A percentile compares a stretch with the other conserved stretches of the same genome.
phyloP scores from a whole-genome alignment of 2,113 vertebrate genomes.

The Aegotheles bennettii region DNA sequence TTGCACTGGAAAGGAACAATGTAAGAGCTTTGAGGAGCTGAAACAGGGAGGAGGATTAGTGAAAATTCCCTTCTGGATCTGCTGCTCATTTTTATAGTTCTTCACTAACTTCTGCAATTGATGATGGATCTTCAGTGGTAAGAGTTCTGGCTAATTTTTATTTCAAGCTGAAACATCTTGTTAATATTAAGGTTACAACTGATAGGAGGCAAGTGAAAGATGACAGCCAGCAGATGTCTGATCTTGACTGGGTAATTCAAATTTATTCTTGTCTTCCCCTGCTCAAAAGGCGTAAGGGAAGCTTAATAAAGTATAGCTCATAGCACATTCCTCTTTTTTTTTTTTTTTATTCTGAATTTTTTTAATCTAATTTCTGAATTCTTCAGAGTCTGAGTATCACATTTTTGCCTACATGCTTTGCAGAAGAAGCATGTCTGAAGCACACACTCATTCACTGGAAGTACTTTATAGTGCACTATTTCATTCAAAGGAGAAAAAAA shows the following conservation, averaged over 20 bases:
- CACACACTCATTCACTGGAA: neutral
- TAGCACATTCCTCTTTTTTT: neutral
- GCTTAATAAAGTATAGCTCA: neutral
- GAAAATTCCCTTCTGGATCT: neutral
- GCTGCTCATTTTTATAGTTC: neutral
- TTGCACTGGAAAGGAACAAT: neutral
- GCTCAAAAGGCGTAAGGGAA: neutral
- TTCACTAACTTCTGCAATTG: neutral
- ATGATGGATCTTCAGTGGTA: neutral
- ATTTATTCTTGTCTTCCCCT: slow-evolving; percentile 37
- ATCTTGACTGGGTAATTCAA: neutral
- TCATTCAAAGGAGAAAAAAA: neutral
- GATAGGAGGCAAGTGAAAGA: slow-evolving; percentile 20
- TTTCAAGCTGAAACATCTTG: slow-evolving; percentile 23
- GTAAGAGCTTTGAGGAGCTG: neutral
- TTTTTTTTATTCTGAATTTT: neutral
- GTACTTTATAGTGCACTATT: neutral
- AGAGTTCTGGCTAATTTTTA: neutral
- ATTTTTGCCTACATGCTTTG: neutral
- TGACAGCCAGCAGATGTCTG: slow-evolving; percentile 17
- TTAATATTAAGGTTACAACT: slow-evolving; percentile 11
- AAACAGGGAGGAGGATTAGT: neutral
- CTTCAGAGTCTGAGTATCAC: neutral
- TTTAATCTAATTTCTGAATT: neutral
- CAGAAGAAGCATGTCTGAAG: neutral